phyloP scores from a whole-genome alignment of 2,888 invertebrate genomes.

The Villa cingulata region DNA sequence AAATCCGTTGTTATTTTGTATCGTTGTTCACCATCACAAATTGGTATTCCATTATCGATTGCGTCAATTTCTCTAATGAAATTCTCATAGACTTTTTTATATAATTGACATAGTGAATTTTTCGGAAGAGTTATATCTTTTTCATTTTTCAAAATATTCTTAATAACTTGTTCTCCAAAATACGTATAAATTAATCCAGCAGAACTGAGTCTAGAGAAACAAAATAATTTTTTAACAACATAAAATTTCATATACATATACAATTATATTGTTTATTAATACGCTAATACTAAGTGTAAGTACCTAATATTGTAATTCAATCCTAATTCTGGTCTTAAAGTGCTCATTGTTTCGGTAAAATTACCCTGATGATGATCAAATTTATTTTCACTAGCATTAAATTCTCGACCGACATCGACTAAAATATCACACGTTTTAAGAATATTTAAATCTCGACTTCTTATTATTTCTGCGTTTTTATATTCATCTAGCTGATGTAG shows the following conservation, averaged over 20 bases:
- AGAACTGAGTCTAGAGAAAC: constrained; percentile 65
- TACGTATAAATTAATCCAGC: constrained; percentile 87
- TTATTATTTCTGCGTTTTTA: constrained; percentile 63
- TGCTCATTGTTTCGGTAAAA: constrained; percentile 53
- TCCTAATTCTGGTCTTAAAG: constrained; percentile 46
- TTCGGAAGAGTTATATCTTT: constrained; percentile 37
- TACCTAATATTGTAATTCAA: constrained; percentile 47
- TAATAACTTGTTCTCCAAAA: constrained; percentile 71
- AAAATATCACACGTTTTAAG: constrained; percentile 81
- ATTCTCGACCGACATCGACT: constrained; percentile 85
- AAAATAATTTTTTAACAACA: too few relatives aligned
- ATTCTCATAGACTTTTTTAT: constrained; percentile 62
- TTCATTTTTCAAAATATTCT: constrained; percentile 38
- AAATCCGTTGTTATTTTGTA: constrained; percentile 72
- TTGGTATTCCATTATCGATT: constrained; percentile 90
- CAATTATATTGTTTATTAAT: too few relatives aligned
- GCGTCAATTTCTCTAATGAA: constrained; percentile 92
- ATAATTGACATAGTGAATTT: constrained; percentile 44
- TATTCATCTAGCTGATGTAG: constrained; percentile 68
- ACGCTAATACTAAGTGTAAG: neutral
- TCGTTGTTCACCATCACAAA: constrained; percentile 55
- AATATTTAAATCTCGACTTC: constrained; percentile 46
- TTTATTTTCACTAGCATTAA: constrained; percentile 56
- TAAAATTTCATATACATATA: too few relatives aligned
- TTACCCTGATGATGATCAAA: constrained; percentile 92